A percentile compares a stretch with the other conserved stretches of the same genome.
These are phyloP conservation scores for Pionites leucogaster DNA, from an alignment of 2,113 vertebrate genomes.

Conservation along the genomic window DNA sequence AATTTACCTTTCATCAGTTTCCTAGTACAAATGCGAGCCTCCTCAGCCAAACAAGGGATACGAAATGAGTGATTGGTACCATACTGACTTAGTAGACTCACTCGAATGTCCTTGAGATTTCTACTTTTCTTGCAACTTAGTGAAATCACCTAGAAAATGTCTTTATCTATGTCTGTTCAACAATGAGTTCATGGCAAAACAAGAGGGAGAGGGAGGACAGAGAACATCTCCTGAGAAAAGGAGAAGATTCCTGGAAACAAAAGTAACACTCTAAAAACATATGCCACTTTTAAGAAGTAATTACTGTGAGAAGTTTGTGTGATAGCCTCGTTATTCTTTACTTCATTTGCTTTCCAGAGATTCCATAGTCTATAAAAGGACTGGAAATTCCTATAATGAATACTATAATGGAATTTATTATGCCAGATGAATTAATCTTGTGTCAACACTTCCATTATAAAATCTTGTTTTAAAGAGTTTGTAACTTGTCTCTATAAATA, in stretches of 20 bases:
- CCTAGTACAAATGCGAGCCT: not conserved
- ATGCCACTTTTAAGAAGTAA: not conserved
- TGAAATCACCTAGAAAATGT: not conserved
- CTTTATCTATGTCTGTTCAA: not conserved
- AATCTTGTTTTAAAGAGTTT: not conserved
- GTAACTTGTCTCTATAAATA: constrained; percentile 7
- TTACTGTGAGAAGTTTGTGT: not conserved
- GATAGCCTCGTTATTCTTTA: constrained; percentile 4
- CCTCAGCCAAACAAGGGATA: not conserved
- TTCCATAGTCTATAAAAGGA: constrained; percentile 47
- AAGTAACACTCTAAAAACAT: not conserved
- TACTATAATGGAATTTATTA: constrained; percentile 35
- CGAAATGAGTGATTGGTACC: not conserved
- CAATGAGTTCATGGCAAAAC: not conserved
- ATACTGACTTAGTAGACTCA: not conserved
- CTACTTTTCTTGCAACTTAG: not conserved
- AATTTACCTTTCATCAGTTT: not conserved
- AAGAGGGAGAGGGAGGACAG: not conserved
- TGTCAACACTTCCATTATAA: constrained; percentile 52
- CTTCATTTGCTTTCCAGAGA: constrained; percentile 16
- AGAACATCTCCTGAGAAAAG: not conserved
- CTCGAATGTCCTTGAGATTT: not conserved
- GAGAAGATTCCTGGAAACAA: not conserved
- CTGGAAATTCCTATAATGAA: constrained; percentile 52
- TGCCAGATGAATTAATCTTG: constrained; percentile 20